Percentiles rank a stretch among this genome's conserved stretches.
Evolutionary conservation across 1,140 invertebrate genomes (phyloP).

Genomic region (Tachypleus tridentatus): DNA sequence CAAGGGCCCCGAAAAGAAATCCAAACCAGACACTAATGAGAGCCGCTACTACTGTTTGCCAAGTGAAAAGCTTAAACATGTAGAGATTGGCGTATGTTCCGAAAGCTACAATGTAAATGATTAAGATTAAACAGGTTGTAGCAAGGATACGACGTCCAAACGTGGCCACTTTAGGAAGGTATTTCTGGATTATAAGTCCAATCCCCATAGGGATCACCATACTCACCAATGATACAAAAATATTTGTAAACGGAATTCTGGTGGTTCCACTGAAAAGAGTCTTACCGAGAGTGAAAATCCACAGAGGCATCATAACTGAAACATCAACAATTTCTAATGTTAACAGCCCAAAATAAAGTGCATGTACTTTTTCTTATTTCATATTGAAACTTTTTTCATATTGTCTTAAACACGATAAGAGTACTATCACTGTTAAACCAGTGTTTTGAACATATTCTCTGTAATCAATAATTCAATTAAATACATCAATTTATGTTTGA

Average conservation of each 20-base stretch:
- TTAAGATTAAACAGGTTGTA: conserved; percentile 66
- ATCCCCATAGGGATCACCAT: conserved; percentile 72
- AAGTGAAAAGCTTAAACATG: conserved; percentile 71
- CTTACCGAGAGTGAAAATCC: conserved; percentile 85
- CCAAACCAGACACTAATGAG: conserved; percentile 76
- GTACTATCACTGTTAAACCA: too few species aligned
- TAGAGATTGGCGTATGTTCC: conserved; percentile 82
- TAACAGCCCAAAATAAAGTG: too few species aligned
- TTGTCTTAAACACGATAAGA: too few species aligned
- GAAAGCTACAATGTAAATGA: conserved; percentile 81
- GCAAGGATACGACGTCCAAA: conserved; percentile 68
- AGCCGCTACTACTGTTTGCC: conserved; percentile 71
- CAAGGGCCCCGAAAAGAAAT: conserved; percentile 57
- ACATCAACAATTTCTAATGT: conserved; percentile 11
- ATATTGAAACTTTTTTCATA: too few species aligned
- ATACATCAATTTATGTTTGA: too few species aligned
- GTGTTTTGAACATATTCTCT: too few species aligned
- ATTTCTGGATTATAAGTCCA: conserved; percentile 49
- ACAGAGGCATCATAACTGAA: conserved; percentile 83
- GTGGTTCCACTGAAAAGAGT: conserved; percentile 57
- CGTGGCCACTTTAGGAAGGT: conserved; percentile 47
- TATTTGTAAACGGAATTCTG: conserved; percentile 64
- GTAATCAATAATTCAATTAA: too few species aligned
- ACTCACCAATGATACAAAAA: conserved; percentile 56
- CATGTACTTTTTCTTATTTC: too few species aligned